A percentile compares a stretch with the other conserved stretches of the same genome.
Conservation (phyloP, 2,888 invertebrate species). For the Pemphredon lugubris region DNA sequence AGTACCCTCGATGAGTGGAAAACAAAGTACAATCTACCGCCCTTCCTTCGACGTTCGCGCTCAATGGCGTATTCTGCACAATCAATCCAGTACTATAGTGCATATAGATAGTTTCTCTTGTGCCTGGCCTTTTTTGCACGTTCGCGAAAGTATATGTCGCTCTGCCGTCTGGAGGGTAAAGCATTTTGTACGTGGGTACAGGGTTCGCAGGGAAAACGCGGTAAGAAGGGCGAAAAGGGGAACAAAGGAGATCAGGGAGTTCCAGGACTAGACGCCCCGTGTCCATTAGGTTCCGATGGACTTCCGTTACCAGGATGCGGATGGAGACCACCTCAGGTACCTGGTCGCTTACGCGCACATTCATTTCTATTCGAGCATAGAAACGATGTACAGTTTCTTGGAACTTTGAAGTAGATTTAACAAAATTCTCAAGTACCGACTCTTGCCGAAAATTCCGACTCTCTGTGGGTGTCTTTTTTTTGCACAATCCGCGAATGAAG, state of each 20-base stretch:
- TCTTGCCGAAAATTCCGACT: too few species aligned
- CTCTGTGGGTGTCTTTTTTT: too few species aligned
- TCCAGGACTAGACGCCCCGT: conserved; percentile 99
- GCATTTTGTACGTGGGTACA: conserved; percentile 78
- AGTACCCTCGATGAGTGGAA: not conserved
- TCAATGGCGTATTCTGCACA: conserved; percentile 62
- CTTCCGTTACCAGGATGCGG: conserved; percentile 97
- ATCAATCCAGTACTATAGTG: conserved; percentile 54
- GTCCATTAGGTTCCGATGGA: conserved; percentile 97
- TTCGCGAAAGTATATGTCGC: conserved; percentile 49
- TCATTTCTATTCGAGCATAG: not conserved
- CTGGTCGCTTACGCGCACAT: conserved; percentile 17
- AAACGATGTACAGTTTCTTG: not conserved
- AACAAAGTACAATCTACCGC: not conserved
- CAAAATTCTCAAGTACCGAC: too few species aligned
- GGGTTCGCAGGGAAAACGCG: conserved; percentile 94
- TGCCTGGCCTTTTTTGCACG: conserved; percentile 78
- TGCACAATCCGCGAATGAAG: too few species aligned
- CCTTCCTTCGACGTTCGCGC: conserved; percentile 51
- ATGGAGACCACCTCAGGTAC: conserved; percentile 94
- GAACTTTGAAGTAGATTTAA: too few species aligned
- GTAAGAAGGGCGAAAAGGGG: conserved; percentile 95
- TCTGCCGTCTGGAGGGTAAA: conserved; percentile 16
- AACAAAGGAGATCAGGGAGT: conserved; percentile 98
- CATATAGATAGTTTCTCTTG: conserved; percentile 53